phyloP scores from a whole-genome alignment of 2,888 invertebrate species.

The Dasypogon diadema region DNA sequence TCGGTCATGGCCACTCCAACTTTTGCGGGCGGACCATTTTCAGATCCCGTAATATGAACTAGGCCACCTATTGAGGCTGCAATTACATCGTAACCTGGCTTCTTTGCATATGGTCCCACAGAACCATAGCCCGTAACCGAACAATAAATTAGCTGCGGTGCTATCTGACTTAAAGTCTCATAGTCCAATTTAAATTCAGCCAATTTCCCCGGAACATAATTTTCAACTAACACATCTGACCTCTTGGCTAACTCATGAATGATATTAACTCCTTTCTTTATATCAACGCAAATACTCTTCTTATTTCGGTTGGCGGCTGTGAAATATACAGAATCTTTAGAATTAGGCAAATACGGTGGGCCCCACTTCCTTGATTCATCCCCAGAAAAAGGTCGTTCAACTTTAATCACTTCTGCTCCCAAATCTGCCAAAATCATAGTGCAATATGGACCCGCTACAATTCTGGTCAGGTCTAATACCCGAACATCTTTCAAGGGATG shows the following conservation, averaged over 20 bases:
- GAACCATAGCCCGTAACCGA: slow-evolving; percentile 94
- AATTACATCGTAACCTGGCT: slow-evolving; percentile 97
- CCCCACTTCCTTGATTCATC: slow-evolving; percentile 96
- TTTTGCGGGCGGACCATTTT: slow-evolving; percentile 87
- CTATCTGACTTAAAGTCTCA: slow-evolving; percentile 75
- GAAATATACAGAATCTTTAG: slow-evolving; percentile 84
- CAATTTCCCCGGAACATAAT: slow-evolving; percentile 93
- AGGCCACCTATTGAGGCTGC: slow-evolving; percentile 94
- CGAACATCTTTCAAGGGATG: slow-evolving; percentile 79
- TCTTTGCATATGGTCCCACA: slow-evolving; percentile 84
- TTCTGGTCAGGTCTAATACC: slow-evolving; percentile 84
- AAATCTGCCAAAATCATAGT: slow-evolving; percentile 94
- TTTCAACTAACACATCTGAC: slow-evolving; percentile 92
- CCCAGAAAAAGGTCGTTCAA: slow-evolving; percentile 85
- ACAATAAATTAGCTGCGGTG: slow-evolving; percentile 90
- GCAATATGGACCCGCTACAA: slow-evolving; percentile 94
- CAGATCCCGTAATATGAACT: slow-evolving; percentile 88
- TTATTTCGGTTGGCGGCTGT: slow-evolving; percentile 93
- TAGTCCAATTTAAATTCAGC: slow-evolving; percentile 84
- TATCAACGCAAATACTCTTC: slow-evolving; percentile 88
- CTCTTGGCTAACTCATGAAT: slow-evolving; percentile 79
- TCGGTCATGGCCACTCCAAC: slow-evolving; percentile 95
- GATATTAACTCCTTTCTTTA: slow-evolving; percentile 80
- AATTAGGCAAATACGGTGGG: slow-evolving; percentile 82
- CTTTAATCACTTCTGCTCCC: slow-evolving; percentile 93